Base-by-base conservation (phyloP, 2,888 invertebrate genomes). In the Cistogaster globosa region DNA sequence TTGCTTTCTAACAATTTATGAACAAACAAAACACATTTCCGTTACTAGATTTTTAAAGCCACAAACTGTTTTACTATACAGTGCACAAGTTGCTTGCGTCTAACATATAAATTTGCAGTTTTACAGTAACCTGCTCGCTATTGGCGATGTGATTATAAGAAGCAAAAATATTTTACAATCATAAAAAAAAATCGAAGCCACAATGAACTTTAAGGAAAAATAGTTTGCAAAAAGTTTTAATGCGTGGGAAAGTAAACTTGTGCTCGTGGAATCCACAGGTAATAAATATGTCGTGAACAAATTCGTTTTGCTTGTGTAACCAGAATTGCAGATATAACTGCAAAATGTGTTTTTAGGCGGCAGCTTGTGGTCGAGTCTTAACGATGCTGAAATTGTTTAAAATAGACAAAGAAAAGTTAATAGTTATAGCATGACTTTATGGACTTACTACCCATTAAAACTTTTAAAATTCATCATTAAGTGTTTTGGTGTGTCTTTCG, bases 221-320 rank as follows among this genome's bases (percentile, higher is more conserved):
- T 26, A 38, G 53, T 67, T 79, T 26, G 4, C 7, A 51, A 32
- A 80, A 36, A 58, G 32, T 55, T 55, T 63, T 22, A 20, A 20
- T 42, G 32, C 26, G 20, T 60, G 65, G 9, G n/a, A 48, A 0
- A 45, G 58, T 1, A 62, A 20, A 65, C 57, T 58, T 71, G 63
- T 63, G 69, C 45, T 82, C 76, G 76, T 53, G 69, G 14, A 76
- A 53, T 82, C 69, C 42, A 32, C 58, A 76, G 82, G 76, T 76
- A 69, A 76, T 65, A 79, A 57, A 32, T 32, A 32, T 57, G 57
- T 55, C 62, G 62, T 62, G 62, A 14, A 42, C 1, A 32, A 60
- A 77, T 62, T 68, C 38, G 38, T 57, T 18, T 57, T 45, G 32
- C 32, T 65, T 20, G 3, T 32, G 1, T 32, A 57, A 55, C 65